Evolutionary conservation across 2,888 invertebrate species (phyloP).

Genomic region (Pseudanteris insignis): DNA sequence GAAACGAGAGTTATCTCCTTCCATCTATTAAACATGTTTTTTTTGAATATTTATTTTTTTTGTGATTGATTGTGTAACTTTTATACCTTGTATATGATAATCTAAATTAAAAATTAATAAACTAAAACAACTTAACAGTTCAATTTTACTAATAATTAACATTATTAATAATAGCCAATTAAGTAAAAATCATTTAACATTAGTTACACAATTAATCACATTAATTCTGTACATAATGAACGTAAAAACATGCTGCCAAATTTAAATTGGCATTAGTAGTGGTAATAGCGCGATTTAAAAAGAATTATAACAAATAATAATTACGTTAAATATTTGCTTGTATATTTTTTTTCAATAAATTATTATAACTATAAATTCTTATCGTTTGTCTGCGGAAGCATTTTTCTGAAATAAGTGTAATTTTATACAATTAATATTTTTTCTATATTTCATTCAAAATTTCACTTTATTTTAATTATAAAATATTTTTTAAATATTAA

Average conservation of each 20-base stretch:
- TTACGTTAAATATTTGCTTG: not conserved
- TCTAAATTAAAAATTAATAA: too few species aligned
- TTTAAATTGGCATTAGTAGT: constrained; percentile 19
- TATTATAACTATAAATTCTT: constrained; percentile 1
- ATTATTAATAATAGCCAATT: too few species aligned
- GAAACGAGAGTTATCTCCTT: not conserved
- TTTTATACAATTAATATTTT: too few species aligned
- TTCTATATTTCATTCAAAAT: too few species aligned
- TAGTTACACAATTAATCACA: constrained; percentile 17
- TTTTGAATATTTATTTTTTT: constrained; percentile 16
- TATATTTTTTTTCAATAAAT: not conserved
- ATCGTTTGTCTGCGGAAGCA: too few species aligned
- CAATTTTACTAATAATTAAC: too few species aligned
- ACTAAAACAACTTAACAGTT: too few species aligned
- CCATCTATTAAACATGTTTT: constrained; percentile 11
- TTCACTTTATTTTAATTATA: too few species aligned
- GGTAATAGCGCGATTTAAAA: constrained; percentile 9
- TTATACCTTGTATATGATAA: too few species aligned
- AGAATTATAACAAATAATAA: constrained; percentile 5
- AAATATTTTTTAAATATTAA: too few species aligned
- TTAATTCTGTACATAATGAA: constrained; percentile 22
- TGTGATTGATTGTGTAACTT: constrained; percentile 21
- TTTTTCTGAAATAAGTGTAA: too few species aligned
- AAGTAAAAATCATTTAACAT: too few species aligned
- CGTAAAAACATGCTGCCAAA: constrained; percentile 24